Evolutionary conservation across 2,113 vertebrate species (phyloP).

Genomic region (Pandion haliaetus): DNA sequence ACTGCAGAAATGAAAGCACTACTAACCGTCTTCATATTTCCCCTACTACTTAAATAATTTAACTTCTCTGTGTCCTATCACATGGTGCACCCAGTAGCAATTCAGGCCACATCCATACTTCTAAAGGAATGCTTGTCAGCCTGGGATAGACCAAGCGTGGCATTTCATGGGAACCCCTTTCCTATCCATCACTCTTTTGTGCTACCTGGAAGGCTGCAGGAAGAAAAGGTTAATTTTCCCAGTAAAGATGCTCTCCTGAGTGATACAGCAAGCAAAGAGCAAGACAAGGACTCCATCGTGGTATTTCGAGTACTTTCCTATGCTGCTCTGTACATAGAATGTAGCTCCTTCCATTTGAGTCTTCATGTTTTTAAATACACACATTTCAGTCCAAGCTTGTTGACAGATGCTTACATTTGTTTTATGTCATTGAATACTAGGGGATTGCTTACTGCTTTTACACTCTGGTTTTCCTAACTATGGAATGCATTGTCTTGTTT

Average conservation of each 20-base stretch:
- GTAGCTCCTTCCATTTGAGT: conserved; percentile 46
- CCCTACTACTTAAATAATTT: neutral
- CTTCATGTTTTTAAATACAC: conserved; percentile 32
- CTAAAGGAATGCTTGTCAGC: neutral
- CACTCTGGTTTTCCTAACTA: neutral
- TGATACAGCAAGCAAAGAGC: neutral
- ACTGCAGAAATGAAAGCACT: neutral
- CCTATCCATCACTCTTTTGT: neutral
- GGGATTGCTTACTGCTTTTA: neutral
- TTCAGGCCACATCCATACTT: neutral
- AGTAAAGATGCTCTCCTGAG: neutral
- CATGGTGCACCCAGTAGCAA: neutral
- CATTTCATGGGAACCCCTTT: neutral
- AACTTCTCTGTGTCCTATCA: neutral
- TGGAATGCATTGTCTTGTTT: neutral
- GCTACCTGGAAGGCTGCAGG: neutral
- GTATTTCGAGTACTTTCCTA: neutral
- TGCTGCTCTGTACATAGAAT: conserved; percentile 43
- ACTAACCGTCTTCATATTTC: neutral
- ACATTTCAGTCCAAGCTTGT: conserved; percentile 39
- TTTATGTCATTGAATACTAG: conserved; percentile 9
- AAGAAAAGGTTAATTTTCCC: neutral
- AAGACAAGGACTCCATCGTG: neutral
- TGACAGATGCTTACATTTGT: conserved; percentile 28
- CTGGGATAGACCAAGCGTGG: neutral